A percentile compares a stretch with the other conserved stretches of the same genome.
phyloP scores from a whole-genome alignment of 2,888 invertebrate species.

The Neoaliturus tenellus region DNA sequence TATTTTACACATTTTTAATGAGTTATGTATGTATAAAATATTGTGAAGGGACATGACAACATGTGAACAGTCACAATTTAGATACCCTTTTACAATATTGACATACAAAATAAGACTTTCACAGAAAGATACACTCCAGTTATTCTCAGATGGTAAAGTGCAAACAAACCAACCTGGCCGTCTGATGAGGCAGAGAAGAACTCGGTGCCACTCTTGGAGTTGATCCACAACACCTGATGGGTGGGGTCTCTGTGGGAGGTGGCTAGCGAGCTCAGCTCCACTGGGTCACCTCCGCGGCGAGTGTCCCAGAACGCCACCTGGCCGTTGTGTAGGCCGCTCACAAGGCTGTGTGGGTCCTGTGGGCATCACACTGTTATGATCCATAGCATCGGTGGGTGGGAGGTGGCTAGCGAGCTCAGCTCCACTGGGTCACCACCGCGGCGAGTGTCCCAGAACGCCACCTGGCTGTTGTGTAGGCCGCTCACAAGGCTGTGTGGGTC shows the following conservation, averaged over 20 bases:
- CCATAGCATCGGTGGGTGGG: too few species aligned
- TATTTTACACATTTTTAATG: too few species aligned
- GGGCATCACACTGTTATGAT: constrained; percentile 58
- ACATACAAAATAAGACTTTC: too few species aligned
- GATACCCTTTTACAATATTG: too few species aligned
- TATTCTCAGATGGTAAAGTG: too few species aligned
- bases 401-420: neutral
- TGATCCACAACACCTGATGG: constrained; percentile 92
- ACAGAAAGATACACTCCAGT: too few species aligned
- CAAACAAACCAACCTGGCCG: constrained; percentile 81
- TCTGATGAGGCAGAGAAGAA: constrained; percentile 96
- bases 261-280: constrained; percentile 86
- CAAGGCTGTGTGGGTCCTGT: constrained; percentile 77
- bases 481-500: constrained; percentile 82
- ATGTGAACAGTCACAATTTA: too few species aligned
- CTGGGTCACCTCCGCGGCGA: constrained; percentile 88
- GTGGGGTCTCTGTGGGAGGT: constrained; percentile 93
- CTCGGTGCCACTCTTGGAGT: constrained; percentile 95
- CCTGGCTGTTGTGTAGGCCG: constrained; percentile 82
- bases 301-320: constrained; percentile 88
- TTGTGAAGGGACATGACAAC: too few species aligned
- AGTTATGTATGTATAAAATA: too few species aligned
- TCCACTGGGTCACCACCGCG: constrained; percentile 79
- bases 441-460: constrained; percentile 91
- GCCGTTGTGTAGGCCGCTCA: constrained; percentile 86